phyloP scores from a whole-genome alignment of 1,140 invertebrate species.

The Ceratosolen fusciceps region DNA sequence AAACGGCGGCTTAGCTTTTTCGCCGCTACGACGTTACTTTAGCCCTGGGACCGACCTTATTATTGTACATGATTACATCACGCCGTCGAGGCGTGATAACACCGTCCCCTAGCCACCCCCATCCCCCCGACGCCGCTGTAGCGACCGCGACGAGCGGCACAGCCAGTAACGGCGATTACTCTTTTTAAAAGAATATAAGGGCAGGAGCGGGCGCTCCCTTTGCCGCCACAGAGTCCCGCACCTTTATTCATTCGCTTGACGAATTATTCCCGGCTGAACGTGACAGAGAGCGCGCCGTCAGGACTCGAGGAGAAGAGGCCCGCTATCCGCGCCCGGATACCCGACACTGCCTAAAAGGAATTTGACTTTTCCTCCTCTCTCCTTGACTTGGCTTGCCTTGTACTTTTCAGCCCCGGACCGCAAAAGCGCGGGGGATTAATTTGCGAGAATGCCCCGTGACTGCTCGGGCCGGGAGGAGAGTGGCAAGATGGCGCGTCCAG shows the following conservation, averaged over 20 bases:
- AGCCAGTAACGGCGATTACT: slow-evolving; percentile 5
- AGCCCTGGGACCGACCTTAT: no score
- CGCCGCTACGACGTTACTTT: no score
- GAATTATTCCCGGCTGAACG: not conserved
- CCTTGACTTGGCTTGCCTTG: no score
- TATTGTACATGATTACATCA: no score
- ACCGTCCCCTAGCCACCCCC: no score
- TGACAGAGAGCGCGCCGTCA: not conserved
- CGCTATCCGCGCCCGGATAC: not conserved
- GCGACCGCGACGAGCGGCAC: no score
- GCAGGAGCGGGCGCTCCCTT: slow-evolving; percentile 1
- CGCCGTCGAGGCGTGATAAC: no score
- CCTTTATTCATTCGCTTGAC: slow-evolving; percentile 19
- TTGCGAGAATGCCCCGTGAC: not conserved
- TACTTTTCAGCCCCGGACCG: no score
- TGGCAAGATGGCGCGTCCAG: not conserved
- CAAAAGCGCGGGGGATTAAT: not conserved
- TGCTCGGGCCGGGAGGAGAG: not conserved
- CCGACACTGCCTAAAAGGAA: not conserved
- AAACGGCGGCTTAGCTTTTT: no score
- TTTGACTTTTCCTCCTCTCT: not conserved
- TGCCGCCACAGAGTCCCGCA: not conserved
- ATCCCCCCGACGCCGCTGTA: no score
- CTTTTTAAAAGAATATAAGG: not conserved
- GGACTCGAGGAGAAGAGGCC: no score